phyloP scores from a whole-genome alignment of 2,888 invertebrate species.

The Salticus scenicus region DNA sequence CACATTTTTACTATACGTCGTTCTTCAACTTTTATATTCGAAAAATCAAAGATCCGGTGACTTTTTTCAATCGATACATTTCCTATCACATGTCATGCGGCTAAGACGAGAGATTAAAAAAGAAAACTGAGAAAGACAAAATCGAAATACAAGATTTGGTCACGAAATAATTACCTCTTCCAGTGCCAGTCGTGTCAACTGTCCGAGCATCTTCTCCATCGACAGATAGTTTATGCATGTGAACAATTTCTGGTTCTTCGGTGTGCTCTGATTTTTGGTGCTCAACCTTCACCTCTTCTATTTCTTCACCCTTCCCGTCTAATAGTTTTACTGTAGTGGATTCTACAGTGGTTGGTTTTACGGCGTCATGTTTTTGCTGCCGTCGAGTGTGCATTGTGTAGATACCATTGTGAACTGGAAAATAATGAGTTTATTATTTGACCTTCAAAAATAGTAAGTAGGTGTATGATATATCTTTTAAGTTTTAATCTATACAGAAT shows the following conservation, averaged over 20 bases:
- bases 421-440: background rate
- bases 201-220: slow-evolving; percentile 41
- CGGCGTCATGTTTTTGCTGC: background rate
- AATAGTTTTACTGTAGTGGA: slow-evolving; percentile 36
- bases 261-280: background rate
- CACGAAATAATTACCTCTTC: slow-evolving; percentile 17
- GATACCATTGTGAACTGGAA: slow-evolving; percentile 37
- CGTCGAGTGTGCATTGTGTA: slow-evolving; percentile 58
- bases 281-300: background rate
- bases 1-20: background rate
- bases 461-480: too few relatives aligned
- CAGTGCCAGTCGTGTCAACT: slow-evolving; percentile 10
- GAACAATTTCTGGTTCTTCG: slow-evolving; percentile 54
- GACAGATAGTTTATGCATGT: slow-evolving; percentile 43
- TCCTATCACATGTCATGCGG: background rate
- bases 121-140: background rate
- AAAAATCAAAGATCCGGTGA: background rate
- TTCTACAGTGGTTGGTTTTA: slow-evolving; percentile 8
- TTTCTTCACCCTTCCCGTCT: slow-evolving; percentile 43
- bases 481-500: too few relatives aligned
- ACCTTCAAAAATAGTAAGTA: too few relatives aligned
- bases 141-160: background rate
- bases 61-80: slow-evolving; percentile 5
- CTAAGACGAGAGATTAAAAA: background rate
- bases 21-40: background rate